phyloP scores from a whole-genome alignment of 2,113 vertebrate genomes.

The Anhinga rufa region DNA sequence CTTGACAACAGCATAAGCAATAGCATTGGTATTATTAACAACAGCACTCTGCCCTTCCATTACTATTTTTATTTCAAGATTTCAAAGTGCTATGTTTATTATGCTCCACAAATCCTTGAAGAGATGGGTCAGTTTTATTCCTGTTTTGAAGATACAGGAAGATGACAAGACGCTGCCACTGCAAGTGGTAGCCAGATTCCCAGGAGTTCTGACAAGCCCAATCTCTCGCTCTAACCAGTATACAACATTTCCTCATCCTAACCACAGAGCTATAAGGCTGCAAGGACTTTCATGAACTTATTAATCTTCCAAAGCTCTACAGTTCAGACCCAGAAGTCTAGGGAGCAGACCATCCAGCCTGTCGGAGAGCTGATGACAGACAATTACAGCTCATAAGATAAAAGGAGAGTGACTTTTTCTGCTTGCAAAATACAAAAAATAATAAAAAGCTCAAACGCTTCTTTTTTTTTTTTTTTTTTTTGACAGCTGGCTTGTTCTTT shows the following conservation, averaged over 20 bases:
- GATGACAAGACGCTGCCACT: neutral
- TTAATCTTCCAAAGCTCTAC: neutral
- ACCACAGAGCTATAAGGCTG: neutral
- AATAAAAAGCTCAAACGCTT: neutral
- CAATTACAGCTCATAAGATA: neutral
- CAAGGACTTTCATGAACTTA: neutral
- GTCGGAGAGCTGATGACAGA: neutral
- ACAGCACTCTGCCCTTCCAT: neutral
- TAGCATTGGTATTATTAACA: neutral
- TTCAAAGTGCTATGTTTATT: neutral
- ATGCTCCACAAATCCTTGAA: neutral
- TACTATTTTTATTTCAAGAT: conserved; percentile 6
- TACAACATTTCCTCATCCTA: neutral
- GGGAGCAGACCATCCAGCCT: neutral
- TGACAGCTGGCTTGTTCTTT: neutral
- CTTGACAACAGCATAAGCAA: neutral
- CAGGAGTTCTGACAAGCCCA: neutral
- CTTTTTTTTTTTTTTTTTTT: neutral
- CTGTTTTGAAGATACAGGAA: neutral
- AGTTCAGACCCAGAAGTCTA: neutral
- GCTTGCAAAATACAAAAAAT: neutral
- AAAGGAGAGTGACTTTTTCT: neutral
- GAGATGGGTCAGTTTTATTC: neutral
- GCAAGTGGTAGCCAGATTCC: neutral
- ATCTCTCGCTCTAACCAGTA: neutral